Evolutionary conservation across 1,140 invertebrate genomes (phyloP).

Genomic region (Solen grandis): DNA sequence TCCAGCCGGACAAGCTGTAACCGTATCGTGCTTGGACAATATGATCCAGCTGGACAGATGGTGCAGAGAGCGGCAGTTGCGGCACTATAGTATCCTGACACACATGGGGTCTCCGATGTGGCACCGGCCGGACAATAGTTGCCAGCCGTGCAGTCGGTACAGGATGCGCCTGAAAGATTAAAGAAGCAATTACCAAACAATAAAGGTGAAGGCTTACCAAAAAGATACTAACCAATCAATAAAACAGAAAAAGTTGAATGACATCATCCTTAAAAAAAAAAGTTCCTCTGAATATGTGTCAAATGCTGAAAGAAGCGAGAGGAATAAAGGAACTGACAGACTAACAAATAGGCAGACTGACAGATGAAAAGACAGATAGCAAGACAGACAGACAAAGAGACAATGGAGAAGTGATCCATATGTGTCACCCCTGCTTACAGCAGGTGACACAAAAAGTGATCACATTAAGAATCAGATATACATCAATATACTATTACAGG

Average conservation of each 20-base stretch:
- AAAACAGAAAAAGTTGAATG: neutral
- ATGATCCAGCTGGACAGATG: conserved; percentile 69
- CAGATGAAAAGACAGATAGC: no score
- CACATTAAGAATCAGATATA: no score
- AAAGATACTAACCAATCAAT: neutral
- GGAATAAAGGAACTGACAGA: no score
- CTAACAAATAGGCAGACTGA: no score
- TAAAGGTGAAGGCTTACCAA: neutral
- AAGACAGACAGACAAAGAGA: no score
- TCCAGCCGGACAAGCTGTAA: conserved; percentile 49
- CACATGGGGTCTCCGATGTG: conserved; percentile 57
- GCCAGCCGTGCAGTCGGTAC: conserved; percentile 68
- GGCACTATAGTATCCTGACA: conserved; percentile 71
- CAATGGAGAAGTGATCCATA: no score
- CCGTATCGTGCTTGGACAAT: conserved; percentile 67
- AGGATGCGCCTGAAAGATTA: conserved; percentile 59
- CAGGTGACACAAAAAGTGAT: no score
- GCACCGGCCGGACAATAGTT: conserved; percentile 72
- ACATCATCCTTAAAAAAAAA: neutral
- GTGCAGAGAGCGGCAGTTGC: conserved; percentile 65
- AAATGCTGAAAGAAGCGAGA: no score
- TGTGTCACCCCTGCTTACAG: no score
- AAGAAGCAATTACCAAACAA: neutral
- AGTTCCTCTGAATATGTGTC: neutral
- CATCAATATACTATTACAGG: no score